Percentiles rank a stretch among this genome's conserved stretches.
Conservation (phyloP, 2,113 vertebrate genomes). For the Erpornis zantholeuca region DNA sequence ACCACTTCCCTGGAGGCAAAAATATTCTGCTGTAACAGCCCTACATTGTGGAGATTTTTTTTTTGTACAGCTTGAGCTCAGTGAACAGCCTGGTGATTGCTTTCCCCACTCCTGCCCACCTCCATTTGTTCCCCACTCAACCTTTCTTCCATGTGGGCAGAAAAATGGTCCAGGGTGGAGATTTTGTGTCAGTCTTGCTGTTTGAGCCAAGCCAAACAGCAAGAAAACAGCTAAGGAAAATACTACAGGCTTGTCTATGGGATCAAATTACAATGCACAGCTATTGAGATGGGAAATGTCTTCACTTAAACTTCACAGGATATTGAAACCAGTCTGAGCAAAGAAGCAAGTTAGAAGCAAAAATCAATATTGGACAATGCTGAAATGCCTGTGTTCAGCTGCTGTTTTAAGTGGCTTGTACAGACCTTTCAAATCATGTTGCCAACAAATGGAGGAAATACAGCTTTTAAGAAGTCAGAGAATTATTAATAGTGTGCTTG, state of each 20-base stretch:
- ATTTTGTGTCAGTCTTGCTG: background rate
- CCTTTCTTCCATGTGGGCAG: background rate
- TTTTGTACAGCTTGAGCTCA: background rate
- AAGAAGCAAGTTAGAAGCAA: background rate
- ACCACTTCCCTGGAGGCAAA: background rate
- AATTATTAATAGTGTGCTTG: slow-evolving; percentile 63
- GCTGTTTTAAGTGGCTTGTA: slow-evolving; percentile 45
- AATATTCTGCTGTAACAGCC: background rate
- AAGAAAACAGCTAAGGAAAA: background rate
- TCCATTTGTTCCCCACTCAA: background rate
- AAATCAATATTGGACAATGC: slow-evolving; percentile 43
- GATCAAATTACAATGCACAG: background rate
- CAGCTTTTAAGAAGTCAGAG: slow-evolving; percentile 52
- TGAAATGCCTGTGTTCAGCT: slow-evolving; percentile 32
- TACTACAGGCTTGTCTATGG: background rate
- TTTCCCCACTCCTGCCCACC: background rate
- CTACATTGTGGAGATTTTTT: background rate
- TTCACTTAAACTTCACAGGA: slow-evolving; percentile 39
- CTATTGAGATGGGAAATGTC: background rate
- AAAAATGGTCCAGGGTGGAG: background rate
- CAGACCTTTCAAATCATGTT: slow-evolving; percentile 44
- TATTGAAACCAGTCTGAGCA: slow-evolving; percentile 42
- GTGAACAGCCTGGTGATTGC: background rate
- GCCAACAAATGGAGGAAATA: slow-evolving; percentile 47
- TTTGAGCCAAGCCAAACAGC: background rate